phyloP scores from a whole-genome alignment of 2,888 invertebrate species.

The Meteorus colon region DNA sequence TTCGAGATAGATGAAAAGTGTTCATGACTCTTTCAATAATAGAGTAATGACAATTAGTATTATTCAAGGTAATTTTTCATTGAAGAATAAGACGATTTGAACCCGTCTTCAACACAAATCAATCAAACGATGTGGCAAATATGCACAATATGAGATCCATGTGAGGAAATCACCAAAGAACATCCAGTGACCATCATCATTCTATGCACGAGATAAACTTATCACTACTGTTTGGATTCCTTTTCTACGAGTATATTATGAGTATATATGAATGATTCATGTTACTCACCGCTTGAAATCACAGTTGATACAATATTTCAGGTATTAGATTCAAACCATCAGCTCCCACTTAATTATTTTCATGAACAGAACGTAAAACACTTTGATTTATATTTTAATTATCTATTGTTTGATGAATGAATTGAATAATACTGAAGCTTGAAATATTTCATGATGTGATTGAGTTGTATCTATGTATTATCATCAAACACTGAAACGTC shows the following conservation, averaged over 20 bases:
- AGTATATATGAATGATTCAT: not conserved
- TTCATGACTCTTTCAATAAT: too few relatives aligned
- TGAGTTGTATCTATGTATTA: not conserved
- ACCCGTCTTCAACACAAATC: conserved; percentile 10
- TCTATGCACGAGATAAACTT: not conserved
- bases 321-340: not conserved
- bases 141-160: conserved; percentile 27
- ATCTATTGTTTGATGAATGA: not conserved
- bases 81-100: too few relatives aligned
- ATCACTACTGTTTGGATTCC: conserved; percentile 8
- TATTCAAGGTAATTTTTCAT: too few relatives aligned
- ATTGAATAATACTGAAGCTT: not conserved
- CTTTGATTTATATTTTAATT: not conserved
- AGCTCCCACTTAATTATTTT: not conserved
- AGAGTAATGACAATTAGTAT: too few relatives aligned
- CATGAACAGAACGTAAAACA: not conserved
- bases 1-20: too few relatives aligned
- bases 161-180: not conserved
- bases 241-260: too few relatives aligned
- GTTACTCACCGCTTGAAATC: conserved; percentile 35
- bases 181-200: not conserved
- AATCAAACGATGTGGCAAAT: conserved; percentile 65
- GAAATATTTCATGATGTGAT: not conserved
- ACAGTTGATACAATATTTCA: not conserved
- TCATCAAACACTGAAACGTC: not conserved